Evolutionary conservation across 1,140 invertebrate genomes (phyloP).

Genomic region (Battus philenor): DNA sequence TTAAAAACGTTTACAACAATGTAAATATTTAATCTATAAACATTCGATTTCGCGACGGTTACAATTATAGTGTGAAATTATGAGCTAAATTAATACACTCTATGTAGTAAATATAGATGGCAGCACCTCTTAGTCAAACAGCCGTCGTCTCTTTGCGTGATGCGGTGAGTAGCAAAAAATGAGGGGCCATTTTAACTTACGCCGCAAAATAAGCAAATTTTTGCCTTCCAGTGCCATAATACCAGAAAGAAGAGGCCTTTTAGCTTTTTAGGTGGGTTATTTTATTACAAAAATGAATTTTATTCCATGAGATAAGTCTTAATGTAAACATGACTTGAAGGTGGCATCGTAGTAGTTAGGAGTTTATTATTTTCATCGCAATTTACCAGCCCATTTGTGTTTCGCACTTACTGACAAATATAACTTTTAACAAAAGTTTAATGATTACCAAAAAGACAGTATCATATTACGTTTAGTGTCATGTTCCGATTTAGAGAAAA

Average conservation of each 20-base stretch:
- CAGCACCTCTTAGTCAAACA: conserved; percentile 31
- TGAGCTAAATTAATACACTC: conserved; percentile 11
- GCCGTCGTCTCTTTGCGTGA: conserved; percentile 21
- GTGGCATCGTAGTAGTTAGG: conserved; percentile 16
- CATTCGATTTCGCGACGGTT: too few relatives aligned
- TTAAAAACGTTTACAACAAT: too few relatives aligned
- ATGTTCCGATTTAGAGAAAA: too few relatives aligned
- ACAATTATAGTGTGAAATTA: not conserved
- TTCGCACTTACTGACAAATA: too few relatives aligned
- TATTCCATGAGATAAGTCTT: conserved; percentile 26
- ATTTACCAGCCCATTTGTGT: not conserved
- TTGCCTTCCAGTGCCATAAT: conserved; percentile 33
- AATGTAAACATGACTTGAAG: conserved; percentile 31
- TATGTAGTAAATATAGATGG: conserved; percentile 19
- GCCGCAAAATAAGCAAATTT: conserved; percentile 45
- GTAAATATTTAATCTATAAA: too few relatives aligned
- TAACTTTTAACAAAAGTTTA: too few relatives aligned
- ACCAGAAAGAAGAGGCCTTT: conserved; percentile 35
- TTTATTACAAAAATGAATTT: conserved; percentile 39
- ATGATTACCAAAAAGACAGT: too few relatives aligned
- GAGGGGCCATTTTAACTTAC: conserved; percentile 30
- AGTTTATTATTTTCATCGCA: conserved; percentile 22
- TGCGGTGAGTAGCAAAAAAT: conserved; percentile 37
- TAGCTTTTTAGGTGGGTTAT: conserved; percentile 41
- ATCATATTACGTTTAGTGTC: too few relatives aligned